Evolutionary conservation across 1,140 invertebrate genomes (phyloP).

Genomic region (Lucilia sericata): DNA sequence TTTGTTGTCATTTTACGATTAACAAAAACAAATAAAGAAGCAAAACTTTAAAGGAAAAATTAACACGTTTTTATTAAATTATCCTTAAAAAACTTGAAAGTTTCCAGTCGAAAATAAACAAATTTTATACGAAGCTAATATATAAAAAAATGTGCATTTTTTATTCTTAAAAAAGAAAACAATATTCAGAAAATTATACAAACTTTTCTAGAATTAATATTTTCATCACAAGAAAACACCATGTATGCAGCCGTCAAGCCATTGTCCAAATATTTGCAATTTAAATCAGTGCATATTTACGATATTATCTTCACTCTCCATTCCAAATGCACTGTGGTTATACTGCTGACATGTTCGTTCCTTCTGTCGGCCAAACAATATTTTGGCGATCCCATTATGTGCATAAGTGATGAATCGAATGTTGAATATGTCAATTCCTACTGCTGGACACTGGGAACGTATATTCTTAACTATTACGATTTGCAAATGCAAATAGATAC

Average conservation of each 20-base stretch:
- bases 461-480: constrained; percentile 71
- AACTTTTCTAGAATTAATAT: neutral
- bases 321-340: constrained; percentile 76
- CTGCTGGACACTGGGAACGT: constrained; percentile 85
- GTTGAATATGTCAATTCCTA: constrained; percentile 77
- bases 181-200: neutral
- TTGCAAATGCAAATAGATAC: constrained; percentile 60
- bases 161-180: neutral
- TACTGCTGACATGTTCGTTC: constrained; percentile 75
- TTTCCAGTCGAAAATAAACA: neutral
- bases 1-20: neutral
- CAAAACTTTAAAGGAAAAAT: neutral
- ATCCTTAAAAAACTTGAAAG: neutral
- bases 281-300: constrained; percentile 75
- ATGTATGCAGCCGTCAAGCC: constrained; percentile 63
- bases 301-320: constrained; percentile 77
- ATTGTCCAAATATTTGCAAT: constrained; percentile 70
- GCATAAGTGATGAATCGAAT: constrained; percentile 70
- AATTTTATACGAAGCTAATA: neutral
- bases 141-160: neutral
- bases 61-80: constrained; percentile 14
- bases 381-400: constrained; percentile 79
- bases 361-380: constrained; percentile 79
- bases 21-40: neutral
- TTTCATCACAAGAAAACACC: neutral